These are phyloP conservation scores for Drosophila subquinaria DNA, from an alignment of 2,888 invertebrate genomes.

Conservation along the genomic window DNA sequence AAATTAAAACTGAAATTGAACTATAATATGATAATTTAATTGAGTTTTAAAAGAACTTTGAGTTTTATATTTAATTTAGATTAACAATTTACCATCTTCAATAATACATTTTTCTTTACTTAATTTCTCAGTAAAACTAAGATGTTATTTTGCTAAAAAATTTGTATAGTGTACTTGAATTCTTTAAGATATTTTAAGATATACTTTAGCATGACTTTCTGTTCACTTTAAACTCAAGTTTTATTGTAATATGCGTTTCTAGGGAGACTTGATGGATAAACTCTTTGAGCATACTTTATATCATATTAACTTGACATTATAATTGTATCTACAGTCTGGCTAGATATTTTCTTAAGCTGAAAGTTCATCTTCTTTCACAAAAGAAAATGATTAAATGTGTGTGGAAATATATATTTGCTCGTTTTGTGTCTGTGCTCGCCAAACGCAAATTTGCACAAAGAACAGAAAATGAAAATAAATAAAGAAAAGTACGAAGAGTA, in stretches of 20 bases:
- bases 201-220: no score
- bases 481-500: neutral
- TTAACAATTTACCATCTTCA: neutral
- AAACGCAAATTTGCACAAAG: conserved; percentile 36
- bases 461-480: neutral
- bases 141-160: neutral
- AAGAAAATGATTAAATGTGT: conserved; percentile 47
- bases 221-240: neutral
- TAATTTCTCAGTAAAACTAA: no score
- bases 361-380: conserved; percentile 21
- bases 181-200: neutral
- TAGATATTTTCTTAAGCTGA: conserved; percentile 7
- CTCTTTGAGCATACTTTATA: conserved; percentile 3
- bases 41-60: neutral
- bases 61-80: neutral
- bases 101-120: neutral
- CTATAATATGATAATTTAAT: neutral
- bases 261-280: neutral
- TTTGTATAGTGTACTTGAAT: neutral
- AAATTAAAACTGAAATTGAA: neutral
- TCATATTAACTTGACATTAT: conserved; percentile 11
- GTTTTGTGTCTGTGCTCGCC: conserved; percentile 14
- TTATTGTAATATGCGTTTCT: neutral
- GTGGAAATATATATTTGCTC: conserved; percentile 31
- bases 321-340: neutral